Base-by-base conservation (phyloP, 1,140 invertebrate genomes). In the Colletes gigas region DNA sequence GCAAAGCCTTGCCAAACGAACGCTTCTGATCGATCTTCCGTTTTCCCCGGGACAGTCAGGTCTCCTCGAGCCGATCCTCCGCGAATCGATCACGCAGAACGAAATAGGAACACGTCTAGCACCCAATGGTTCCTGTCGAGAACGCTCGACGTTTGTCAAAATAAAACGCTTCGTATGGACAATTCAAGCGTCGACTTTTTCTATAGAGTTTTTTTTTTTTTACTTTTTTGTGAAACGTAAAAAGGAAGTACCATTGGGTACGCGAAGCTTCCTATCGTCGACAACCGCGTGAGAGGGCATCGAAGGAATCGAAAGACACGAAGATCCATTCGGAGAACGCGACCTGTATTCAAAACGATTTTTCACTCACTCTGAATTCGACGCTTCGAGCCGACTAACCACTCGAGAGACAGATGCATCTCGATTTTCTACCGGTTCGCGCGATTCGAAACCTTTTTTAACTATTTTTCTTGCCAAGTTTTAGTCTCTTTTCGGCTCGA, bases 71-170 rank as follows among this genome's bases (percentile, higher is more conserved):
- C 15, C 17, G 63, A 72, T 87, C 78, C 59, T 87, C 63, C 78
- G 66, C 78, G 85, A 76, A 39, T 67, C 83, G 83, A 83, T 39
- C 57, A 71, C 66, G 83, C 65, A 70, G 39, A 71, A 68, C 71
- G 70, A 76, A 76, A 82, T 84, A 77, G 82, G 77, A 84, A 86
- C 83, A 75, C 75, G 78, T 78, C 55, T 70, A 74, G 14, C 69
- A 66, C 60, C 84, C 82, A 82, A 81, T 78, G 66, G 65, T 66
- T 50, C 71, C 41, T 44, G 47, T 55, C 30, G 30, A 30, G 2
- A 30, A 30, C 30, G 30, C 30, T 30, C 30, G 30, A 30, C 30
- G 30, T 30, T 30, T 30, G 30, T 30, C 30, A 30, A 30, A 30
- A 30, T 30, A 30, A 30, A 30, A 30, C 30, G 30, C 30, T 30